phyloP scores from a whole-genome alignment of 2,888 invertebrate species.

The Lithophane leautieri region DNA sequence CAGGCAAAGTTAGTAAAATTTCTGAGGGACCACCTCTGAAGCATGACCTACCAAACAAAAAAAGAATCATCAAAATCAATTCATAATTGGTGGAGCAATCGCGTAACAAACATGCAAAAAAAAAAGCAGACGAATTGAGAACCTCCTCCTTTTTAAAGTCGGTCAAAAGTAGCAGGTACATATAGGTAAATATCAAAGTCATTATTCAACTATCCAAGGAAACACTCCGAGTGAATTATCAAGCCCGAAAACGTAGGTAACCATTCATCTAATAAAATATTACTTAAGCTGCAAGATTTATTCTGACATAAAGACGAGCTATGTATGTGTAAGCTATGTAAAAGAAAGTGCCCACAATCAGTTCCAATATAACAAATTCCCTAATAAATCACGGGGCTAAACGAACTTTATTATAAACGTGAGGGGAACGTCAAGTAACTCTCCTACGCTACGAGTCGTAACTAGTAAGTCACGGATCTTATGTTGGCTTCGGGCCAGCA shows the following conservation, averaged over 20 bases:
- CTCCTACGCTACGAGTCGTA: slow-evolving; percentile 27
- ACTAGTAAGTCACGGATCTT: slow-evolving; percentile 58
- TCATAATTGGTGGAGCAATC: too few species aligned
- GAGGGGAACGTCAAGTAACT: slow-evolving; percentile 52
- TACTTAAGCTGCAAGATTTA: slow-evolving; percentile 18
- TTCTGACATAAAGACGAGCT: slow-evolving; percentile 30
- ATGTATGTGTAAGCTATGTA: slow-evolving; percentile 2
- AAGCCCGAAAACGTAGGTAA: background rate
- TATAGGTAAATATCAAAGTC: background rate
- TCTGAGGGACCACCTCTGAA: too few species aligned
- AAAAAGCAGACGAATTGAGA: too few species aligned
- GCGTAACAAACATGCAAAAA: too few species aligned
- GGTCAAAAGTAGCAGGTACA: too few species aligned
- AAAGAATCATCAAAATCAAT: too few species aligned
- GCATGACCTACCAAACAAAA: too few species aligned
- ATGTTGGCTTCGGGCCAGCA: slow-evolving; percentile 62
- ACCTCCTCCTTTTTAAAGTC: too few species aligned
- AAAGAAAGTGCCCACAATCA: slow-evolving; percentile 35
- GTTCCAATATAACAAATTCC: slow-evolving; percentile 46
- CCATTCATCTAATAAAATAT: slow-evolving; percentile 30
- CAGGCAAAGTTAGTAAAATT: too few species aligned
- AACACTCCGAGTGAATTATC: background rate
- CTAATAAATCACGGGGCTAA: slow-evolving; percentile 58
- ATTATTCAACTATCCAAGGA: slow-evolving; percentile 8
- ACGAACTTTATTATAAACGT: slow-evolving; percentile 59